Base-by-base conservation (phyloP, 2,888 invertebrate genomes). In the Drosophila subquinaria region DNA sequence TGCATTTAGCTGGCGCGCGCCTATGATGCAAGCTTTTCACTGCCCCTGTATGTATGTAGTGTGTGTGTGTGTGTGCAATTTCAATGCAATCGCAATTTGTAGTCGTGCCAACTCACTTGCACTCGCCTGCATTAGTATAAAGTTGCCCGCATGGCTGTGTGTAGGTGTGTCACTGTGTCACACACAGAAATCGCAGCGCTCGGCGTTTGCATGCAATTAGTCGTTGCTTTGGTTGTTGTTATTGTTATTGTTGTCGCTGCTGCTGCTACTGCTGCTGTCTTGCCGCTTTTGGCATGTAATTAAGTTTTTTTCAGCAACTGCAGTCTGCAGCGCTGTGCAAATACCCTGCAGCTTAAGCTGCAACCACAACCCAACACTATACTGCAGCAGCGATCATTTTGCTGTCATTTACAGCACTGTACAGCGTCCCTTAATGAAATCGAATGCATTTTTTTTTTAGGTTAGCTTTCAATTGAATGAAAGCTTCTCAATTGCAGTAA, bases 121-220 rank as follows among this genome's bases (percentile, higher is more conserved):
- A 80, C 80, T 69, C 53, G 42, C 51, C 20, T 51, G 59, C 59
- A 35, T 42, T 59, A 47, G 30, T 53, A 10, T 51, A 17, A 20
- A 57, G 48, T 45, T 42, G 27, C 52, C 33, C 15, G n/a, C 27
- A 43, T 60, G 60, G 40, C 35, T 66, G 51, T 50, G 66, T 76
- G 72, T 77, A 82, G 76, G 75, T 89, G 83, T 83, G 84, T 87
- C 89, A 89, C 82, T 89, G 76, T 89, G 88, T 90, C 90, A 90
- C 82, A 68, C 78, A 83, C 71, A 77, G 81, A 74, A 69, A 64
- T 65, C 68, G 60, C 69, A 72, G 62, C 71, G 65, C 57, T 63
- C 73, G 45, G 52, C 69, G 77, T 81, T 76, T 73, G 67, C 69
- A 71, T 76, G 79, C 80, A 83, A 73, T 73, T 74, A 35, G 50